Evolutionary conservation across 2,113 vertebrate species (phyloP).

Genomic region (Lophochroa leadbeateri): DNA sequence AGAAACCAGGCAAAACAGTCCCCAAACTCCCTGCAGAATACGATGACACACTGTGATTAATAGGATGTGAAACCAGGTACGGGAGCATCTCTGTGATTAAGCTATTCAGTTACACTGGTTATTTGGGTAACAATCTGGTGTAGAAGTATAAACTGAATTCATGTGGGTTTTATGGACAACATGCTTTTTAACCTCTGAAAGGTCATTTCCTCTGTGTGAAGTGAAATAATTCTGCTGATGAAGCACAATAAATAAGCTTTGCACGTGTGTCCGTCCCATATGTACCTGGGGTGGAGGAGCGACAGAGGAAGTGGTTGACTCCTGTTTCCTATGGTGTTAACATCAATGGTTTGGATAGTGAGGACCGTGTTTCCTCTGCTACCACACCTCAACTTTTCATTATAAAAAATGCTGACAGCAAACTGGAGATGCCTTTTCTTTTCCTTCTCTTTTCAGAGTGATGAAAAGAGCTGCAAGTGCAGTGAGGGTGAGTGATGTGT

Average conservation of each 20-base stretch:
- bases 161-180: neutral
- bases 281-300: neutral
- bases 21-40: neutral
- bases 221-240: neutral
- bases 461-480: neutral
- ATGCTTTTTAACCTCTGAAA: neutral
- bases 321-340: constrained; percentile 44
- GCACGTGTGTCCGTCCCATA: fast-evolving
- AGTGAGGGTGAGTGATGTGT: fast-evolving
- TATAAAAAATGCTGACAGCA: neutral
- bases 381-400: constrained; percentile 28
- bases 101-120: neutral
- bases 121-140: neutral
- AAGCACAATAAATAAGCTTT: neutral
- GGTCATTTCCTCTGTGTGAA: neutral
- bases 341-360: neutral
- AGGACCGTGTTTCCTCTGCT: constrained; percentile 51
- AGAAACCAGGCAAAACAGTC: neutral
- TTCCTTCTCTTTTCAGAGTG: neutral
- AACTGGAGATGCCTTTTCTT: neutral
- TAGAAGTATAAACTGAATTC: neutral
- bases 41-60: fast-evolving
- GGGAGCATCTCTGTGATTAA: neutral
- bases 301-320: constrained; percentile 1
- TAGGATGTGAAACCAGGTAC: neutral